Base-by-base conservation (phyloP, 2,113 vertebrate genomes). In the Charina bottae region DNA sequence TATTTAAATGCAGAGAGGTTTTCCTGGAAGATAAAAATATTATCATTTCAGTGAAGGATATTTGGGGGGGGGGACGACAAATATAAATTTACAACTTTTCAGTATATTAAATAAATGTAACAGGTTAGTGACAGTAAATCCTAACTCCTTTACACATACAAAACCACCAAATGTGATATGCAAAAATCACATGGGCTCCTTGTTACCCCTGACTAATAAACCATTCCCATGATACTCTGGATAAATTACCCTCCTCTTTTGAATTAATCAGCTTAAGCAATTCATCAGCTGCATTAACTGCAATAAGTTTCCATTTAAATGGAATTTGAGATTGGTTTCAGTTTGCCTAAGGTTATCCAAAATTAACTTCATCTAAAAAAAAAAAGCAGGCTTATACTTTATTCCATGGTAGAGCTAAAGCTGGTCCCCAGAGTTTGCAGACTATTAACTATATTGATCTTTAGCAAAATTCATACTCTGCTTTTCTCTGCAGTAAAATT, bases 1-100 rank as follows among this genome's bases (percentile, higher is more conserved):
- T 98, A 98, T 95, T 99, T 99, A 98, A 99, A 99, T 83, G 99
- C 98, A 90, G 98, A 98, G n/a, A 99, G 98, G 93, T 99, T 99
- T 96, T 99, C 99, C 99, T 99, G 93, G 93, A 98, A 96, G 95
- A 90, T 10, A 90, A 96, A 96, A 94, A 93, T n/a, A 24, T 94
- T 13, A 96, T 83, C 83, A 7, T 93, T 93, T 96, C 42, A 94
- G 59, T 21, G 10, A 85, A 62, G 42, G 0, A 23, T 1, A 56
- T 8, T 17, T 19, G 17, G 12, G 2, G 2, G 15, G 68, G 37
- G 91, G 56, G 87, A 0, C n/a, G n/a, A 78, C 5, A 62, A n/a
- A 0, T 0, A 0, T 23, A 15, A 9, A 8, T 12, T 33, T 60
- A 24, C 12, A 23, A 87, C 7, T 1, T 90, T 13, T 88, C 0